Base-by-base conservation (phyloP, 2,888 invertebrate species). In the Apodemia duryi region DNA sequence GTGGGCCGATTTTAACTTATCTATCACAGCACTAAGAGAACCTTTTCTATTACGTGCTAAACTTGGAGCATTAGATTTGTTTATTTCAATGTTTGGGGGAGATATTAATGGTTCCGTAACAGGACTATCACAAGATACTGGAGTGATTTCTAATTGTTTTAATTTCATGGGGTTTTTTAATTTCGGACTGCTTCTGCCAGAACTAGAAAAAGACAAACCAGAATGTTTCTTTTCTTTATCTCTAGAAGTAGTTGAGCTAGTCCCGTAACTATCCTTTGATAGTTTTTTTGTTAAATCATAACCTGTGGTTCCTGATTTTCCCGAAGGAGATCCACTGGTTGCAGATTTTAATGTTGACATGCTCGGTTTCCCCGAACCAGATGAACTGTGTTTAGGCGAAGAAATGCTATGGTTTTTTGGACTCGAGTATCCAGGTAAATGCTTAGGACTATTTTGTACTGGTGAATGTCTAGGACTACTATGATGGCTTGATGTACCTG, bases 321-420 rank as follows among this genome's bases (percentile, higher is more conserved):
- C 93, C n/a, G 94, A 94, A 1, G 95, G 95, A 2, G 95, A 95
- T 7, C 91, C 89, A 76, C 94, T 94, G 1, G 95, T 93, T 1
- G 97, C 96, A 51, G 95, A 97, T 80, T 97, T 97, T 32, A 97
- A 84, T 0, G 97, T 94, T 0, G 97, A 96, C 96, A 97, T 97
- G 77, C 97, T 97, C 0, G 97, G 97, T 78, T 97, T 97, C 0
- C 97, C 97, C 1, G 96, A 95, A 66, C 95, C 93, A 0, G 94
- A 93, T 35, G 94, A 94, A 73, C 93, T 93, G 74, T 96, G 96
- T 81, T 97, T 97, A 29, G 97, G 97, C 21, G 96, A 96, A 13
- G 95, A 94, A 28, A 95, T 94, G 63, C 95, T 95, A 79, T 96
- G 96, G 78, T 95, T 95, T 87, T 96, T 96, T 73, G 95, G 96